Conservation (phyloP, 2,113 vertebrate species). For the Tachysurus fulvidraco region DNA sequence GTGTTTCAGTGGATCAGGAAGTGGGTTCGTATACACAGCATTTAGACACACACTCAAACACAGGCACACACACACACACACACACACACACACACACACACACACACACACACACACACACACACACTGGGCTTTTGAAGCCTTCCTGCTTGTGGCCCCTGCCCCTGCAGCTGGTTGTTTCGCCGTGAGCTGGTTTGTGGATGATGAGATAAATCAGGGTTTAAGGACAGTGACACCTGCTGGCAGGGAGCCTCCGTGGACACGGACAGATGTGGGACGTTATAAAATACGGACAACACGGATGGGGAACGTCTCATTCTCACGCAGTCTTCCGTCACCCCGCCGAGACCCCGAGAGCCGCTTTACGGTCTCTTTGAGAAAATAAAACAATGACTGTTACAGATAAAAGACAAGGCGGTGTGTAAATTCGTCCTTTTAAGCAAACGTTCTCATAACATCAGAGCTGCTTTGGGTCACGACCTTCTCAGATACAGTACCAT, state of each 20-base stretch:
- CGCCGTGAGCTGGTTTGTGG: constrained; percentile 33
- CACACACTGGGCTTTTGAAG: constrained; percentile 35
- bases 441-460: constrained; percentile 17
- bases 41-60: not conserved
- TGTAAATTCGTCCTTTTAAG: constrained; percentile 9
- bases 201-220: constrained; percentile 48
- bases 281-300: not conserved
- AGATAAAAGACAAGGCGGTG: constrained; percentile 8
- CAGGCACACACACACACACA: not conserved
- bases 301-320: constrained; percentile 19
- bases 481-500: not conserved
- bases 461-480: constrained; percentile 1
- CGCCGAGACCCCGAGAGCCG: constrained; percentile 33
- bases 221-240: constrained; percentile 48
- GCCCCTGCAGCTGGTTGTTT: constrained; percentile 35
- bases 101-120: constrained; percentile 2
- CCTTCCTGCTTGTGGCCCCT: constrained; percentile 18
- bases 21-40: not conserved
- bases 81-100: not conserved
- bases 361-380: constrained; percentile 30
- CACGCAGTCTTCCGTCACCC: constrained; percentile 16
- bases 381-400: constrained; percentile 31
- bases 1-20: not conserved
- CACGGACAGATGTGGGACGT: constrained; percentile 14
- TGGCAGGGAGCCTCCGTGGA: constrained; percentile 36